Evolutionary conservation across 2,797 vertebrate genomes (phyloP), one percentile per base, ranked within the genome.

Genomic region (Buphagus erythrorhynchus): DNA sequence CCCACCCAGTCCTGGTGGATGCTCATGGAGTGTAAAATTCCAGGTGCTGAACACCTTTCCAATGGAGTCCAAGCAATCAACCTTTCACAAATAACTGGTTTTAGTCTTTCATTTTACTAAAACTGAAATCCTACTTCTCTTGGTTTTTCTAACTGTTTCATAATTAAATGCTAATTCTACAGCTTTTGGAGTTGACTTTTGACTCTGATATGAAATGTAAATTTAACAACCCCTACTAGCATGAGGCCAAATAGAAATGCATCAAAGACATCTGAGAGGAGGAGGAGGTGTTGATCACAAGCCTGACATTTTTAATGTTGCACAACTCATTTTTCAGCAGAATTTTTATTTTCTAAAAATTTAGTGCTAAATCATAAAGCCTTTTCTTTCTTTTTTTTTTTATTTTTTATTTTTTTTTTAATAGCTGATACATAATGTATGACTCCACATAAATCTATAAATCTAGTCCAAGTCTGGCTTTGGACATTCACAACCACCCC

Each of bases 401-500:
- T 13, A 11, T 29, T 26, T 71, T 67, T 58, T 82, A 73, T 72
- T 52, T 87, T 90, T 89, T 90, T 92, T 86, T 93, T 72, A 21
- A 95, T 86, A 91, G 85, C 80, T 95, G 90, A 96, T 97, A 72
- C 93, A 95, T 97, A 95, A 97, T 97, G 96, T 94, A 97, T 97
- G 86, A 92, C 77, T 86, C 38, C 4, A 28, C 62, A 91, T 97
- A 97, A 97, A 97, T 98, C 91, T 71, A 90, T 97, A 97, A 97
- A 97, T 98, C 91, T 63, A 57, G 24, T n/a, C 55, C 54, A 9
- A 91, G 82, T 93, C 90, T 96, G 78, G 84, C 71, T 90, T 78
- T 96, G 95, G 95, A 97, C 87, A 54, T 91, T 79, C 91, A 81
- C 72, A 95, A 87, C 59, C 83, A 93, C 90, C 75, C 46, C 33